Evolutionary conservation across 2,113 vertebrate genomes (phyloP).

Genomic region (Anoura caudifer): DNA sequence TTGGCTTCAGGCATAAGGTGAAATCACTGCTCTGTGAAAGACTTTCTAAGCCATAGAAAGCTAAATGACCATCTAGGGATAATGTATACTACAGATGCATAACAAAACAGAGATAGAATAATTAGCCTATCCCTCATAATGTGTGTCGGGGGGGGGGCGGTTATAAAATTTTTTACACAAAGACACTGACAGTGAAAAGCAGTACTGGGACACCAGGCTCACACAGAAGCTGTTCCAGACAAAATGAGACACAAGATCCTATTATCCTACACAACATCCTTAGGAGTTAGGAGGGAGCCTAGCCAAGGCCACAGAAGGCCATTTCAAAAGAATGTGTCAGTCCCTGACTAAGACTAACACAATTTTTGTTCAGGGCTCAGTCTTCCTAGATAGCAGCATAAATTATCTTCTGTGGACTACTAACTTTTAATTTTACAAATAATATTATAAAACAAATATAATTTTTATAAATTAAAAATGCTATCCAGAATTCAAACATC

Average conservation of each 20-base stretch:
- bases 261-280: background rate
- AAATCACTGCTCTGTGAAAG: background rate
- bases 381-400: background rate
- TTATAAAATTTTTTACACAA: background rate
- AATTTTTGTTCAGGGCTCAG: background rate
- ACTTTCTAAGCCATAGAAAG: background rate
- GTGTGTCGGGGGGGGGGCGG: background rate
- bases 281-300: background rate
- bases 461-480: background rate
- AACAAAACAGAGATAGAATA: background rate
- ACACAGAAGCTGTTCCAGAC: background rate
- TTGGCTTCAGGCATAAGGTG: background rate
- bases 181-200: background rate
- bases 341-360: background rate
- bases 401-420: background rate
- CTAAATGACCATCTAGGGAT: background rate
- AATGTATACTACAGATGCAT: background rate
- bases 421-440: background rate
- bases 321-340: background rate
- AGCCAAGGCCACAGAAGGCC: background rate
- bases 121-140: background rate
- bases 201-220: background rate
- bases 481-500: background rate
- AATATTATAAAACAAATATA: background rate
- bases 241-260: background rate